phyloP scores from a whole-genome alignment of 2,113 vertebrate species.

The Aleadryas rufinucha region DNA sequence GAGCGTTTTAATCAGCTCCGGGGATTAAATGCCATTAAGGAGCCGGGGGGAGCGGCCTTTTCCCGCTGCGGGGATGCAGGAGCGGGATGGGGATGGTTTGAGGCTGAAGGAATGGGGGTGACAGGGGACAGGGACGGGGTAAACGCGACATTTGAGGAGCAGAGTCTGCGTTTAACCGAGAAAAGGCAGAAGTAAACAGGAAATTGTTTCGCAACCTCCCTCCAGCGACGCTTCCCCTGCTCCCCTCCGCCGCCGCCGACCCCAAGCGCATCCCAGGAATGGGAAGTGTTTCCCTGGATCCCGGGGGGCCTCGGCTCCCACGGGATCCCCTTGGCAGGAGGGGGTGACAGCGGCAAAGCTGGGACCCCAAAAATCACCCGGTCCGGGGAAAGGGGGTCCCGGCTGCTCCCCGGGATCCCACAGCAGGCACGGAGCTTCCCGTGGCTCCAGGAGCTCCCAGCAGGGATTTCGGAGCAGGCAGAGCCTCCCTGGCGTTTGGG shows the following conservation, averaged over 20 bases:
- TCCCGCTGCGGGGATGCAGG: not conserved
- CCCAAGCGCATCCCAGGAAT: not conserved
- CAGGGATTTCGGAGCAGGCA: not conserved
- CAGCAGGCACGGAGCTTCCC: not conserved
- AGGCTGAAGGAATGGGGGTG: not conserved
- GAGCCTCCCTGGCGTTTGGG: rapidly evolving
- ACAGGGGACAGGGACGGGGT: rapidly evolving
- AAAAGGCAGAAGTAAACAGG: conserved; percentile 12
- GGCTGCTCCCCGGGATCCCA: not conserved
- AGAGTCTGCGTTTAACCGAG: rapidly evolving
- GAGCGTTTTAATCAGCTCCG: not conserved
- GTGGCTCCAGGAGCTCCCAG: rapidly evolving
- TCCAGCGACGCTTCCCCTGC: rapidly evolving
- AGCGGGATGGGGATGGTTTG: rapidly evolving
- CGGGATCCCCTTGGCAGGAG: rapidly evolving
- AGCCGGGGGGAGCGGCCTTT: not conserved
- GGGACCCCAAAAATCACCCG: not conserved
- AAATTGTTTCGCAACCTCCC: not conserved
- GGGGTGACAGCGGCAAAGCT: rapidly evolving
- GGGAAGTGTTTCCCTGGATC: not conserved
- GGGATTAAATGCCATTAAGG: not conserved
- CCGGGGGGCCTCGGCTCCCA: not conserved
- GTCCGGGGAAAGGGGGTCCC: no score
- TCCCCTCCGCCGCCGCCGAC: not conserved
- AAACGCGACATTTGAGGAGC: not conserved